Evolutionary conservation across 1,140 invertebrate species (phyloP), one percentile per base, ranked within the genome.

Genomic region (Diorhabda elongata): DNA sequence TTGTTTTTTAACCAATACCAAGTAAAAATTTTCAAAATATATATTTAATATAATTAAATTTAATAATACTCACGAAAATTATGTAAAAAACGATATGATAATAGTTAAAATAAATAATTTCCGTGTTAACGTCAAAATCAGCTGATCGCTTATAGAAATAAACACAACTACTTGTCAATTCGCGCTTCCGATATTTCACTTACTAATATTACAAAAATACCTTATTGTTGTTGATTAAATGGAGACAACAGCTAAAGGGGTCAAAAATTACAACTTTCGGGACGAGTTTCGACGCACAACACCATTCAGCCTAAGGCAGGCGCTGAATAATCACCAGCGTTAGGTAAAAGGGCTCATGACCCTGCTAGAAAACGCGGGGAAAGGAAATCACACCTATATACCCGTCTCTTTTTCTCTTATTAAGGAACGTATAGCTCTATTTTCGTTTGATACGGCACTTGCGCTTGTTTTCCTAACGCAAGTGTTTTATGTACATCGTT

Each of bases 271-370:
- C 75, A 68, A 61, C 64, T 57, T 64, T 64, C 69, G 59, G 60
- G 44, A 65, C 41, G 61, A 44, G 44, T 60, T 58, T 41, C 67
- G 66, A 65, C 72, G 68, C 72, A 74, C 76, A 73, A 63, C 71
- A 73, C 69, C 75, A 77, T 77, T 74, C 76, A 77, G 71, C 69
- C 73, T 70, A 73, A 73, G 69, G 67, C 70, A 69, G 72, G 72
- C 73, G 73, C 74, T 72, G 71, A 74, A 76, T 74, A 67, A 60
- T 6, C 60, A 52, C 60, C 43, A 9, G 9, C 9, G 42, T 67
- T 9, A 44, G 58, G 11, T 59, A n/a, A 67, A 67, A 67, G 65
- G 65, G 58, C 65, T 44, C 47, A 42, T 41, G 7, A 66, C 57
- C 44, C 65, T 44, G 65, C 44, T 67, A 58, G 9, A 57, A n/a